Conservation (phyloP, 1,140 invertebrate genomes). For the Lepidurus packardi region DNA sequence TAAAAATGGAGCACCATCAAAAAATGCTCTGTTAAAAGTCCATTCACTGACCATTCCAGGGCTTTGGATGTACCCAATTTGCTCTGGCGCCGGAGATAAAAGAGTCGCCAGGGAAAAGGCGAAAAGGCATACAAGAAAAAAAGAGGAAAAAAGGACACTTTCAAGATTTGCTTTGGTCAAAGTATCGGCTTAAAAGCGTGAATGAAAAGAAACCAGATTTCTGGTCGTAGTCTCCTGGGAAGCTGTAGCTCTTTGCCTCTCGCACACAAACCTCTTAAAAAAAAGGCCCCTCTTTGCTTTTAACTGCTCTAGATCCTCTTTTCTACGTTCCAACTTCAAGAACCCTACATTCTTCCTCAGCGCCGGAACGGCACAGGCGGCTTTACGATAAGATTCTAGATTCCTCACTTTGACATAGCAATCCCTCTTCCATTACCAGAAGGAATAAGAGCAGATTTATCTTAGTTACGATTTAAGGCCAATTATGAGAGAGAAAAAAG, state of each 20-base stretch:
- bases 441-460: too few species aligned
- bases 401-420: too few species aligned
- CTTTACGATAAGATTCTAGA: too few species aligned
- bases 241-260: not conserved
- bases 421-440: too few species aligned
- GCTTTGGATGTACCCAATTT: not conserved
- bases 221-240: not conserved
- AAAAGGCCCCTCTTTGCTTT: too few species aligned
- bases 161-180: too few species aligned
- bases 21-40: too few species aligned
- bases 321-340: too few species aligned
- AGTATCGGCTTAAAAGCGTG: not conserved
- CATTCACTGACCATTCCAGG: not conserved
- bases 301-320: too few species aligned
- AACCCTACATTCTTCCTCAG: too few species aligned
- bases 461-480: not conserved
- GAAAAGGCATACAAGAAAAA: not conserved
- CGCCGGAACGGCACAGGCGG: too few species aligned
- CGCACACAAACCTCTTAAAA: not conserved
- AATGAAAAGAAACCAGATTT: conserved; percentile 20
- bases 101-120: not conserved
- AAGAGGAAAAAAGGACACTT: not conserved
- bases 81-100: conserved; percentile 3
- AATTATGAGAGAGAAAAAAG: not conserved
- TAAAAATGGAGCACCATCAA: too few species aligned